Base-by-base conservation (phyloP, 92 coral and sea anemone genomes). In the Siderastrea radians region DNA sequence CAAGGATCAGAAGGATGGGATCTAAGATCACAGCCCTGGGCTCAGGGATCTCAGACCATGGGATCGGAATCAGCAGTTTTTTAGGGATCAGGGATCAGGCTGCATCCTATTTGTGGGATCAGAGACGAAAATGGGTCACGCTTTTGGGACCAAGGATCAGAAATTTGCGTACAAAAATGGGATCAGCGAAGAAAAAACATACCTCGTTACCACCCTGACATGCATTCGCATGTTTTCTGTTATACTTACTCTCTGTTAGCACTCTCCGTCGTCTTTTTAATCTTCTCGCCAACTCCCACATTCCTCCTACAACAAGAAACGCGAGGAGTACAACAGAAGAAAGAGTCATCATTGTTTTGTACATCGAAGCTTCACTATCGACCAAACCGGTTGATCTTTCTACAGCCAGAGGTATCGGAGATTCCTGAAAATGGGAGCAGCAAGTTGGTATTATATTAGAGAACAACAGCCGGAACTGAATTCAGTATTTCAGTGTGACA, bases 371-470 rank as follows among this genome's bases (percentile, higher is more conserved):
- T 50, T 79, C 73, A 51, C 58, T 79, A 46, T 79, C 84, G 49
- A 79, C 64, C 73, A 65, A 64, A 5, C 84, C 84, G 12, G 84
- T 65, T 48, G 84, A 63, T 63, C 84, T 63, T 59, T 63, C 84
- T 16, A 79, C 84, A 17, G 84, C 84, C 7, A 79, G 84, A 4
- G 84, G 73, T 51, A 63, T 13, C 9, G 61, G 3, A 5, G 84
- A 64, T 13, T 79, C 84, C 84, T 79, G 38, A 26, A 26, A 26
- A 26, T 26, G 38, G 38, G 38, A 26, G 38, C 38, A 26, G 38
- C 38, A 26, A 26, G 38, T 26, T 26, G 38, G 38, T 26, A 26
- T 26, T 26, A 26, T 26, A 26, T 26, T 26, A 26, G 38, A 26
- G 38, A 26, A 26, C 38, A 26, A 26, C 38, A 26, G 38, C 38